Evolutionary conservation across 2,888 invertebrate genomes (phyloP).

Genomic region (Tipula vernalis): DNA sequence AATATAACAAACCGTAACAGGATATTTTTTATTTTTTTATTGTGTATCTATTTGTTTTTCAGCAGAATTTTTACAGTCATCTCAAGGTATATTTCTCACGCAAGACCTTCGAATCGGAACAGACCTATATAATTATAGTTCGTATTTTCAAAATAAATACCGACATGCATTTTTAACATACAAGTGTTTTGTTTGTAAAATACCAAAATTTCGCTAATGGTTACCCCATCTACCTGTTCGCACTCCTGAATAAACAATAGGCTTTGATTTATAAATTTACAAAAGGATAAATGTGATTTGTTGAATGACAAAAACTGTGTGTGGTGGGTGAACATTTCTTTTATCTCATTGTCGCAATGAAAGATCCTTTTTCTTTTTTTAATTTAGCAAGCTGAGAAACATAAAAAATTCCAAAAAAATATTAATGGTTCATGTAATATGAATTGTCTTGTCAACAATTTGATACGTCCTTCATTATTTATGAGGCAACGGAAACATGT

Average conservation of each 20-base stretch:
- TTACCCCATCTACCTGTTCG: background rate
- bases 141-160: background rate
- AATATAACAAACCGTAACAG: background rate
- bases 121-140: background rate
- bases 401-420: background rate
- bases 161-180: background rate
- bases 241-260: background rate
- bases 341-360: background rate
- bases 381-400: background rate
- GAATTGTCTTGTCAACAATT: background rate
- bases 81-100: background rate
- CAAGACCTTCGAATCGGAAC: background rate
- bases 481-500: background rate
- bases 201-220: background rate
- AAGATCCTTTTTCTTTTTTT: background rate
- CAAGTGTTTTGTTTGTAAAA: background rate
- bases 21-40: background rate
- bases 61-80: background rate
- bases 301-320: constrained; percentile 4
- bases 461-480: background rate
- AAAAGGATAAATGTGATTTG: background rate
- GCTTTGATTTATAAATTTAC: background rate
- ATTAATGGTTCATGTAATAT: background rate
- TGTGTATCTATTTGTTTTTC: background rate
- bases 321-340: background rate